phyloP scores from a whole-genome alignment of 2,113 vertebrate genomes.

The Gymnobelideus leadbeateri region DNA sequence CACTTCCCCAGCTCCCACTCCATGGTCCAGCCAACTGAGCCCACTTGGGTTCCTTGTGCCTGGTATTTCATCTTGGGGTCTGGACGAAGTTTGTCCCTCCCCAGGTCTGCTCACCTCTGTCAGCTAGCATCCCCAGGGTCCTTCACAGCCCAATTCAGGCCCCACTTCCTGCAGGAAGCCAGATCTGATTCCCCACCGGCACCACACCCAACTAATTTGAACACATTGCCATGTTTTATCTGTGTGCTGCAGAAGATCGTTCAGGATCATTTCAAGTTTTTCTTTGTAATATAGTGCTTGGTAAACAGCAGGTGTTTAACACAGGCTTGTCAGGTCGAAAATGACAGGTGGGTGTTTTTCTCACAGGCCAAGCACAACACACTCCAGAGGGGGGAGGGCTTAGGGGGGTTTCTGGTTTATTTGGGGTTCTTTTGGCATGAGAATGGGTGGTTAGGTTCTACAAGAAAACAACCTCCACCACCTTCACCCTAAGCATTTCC shows the following conservation, averaged over 20 bases:
- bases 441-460: background rate
- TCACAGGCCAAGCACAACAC: slow-evolving; percentile 15
- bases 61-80: background rate
- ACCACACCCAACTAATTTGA: background rate
- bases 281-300: background rate
- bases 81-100: background rate
- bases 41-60: background rate
- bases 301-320: background rate
- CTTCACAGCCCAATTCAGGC: too few species aligned
- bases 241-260: background rate
- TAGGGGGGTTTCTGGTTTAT: slow-evolving; percentile 65
- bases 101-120: background rate
- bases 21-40: background rate
- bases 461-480: slow-evolving; percentile 30
- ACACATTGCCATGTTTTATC: background rate
- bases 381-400: slow-evolving; percentile 21
- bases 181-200: background rate
- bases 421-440: slow-evolving; percentile 27
- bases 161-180: background rate
- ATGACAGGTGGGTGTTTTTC: accelerated
- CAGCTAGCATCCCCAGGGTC: too few species aligned
- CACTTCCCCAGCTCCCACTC: background rate
- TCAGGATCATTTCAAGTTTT: background rate
- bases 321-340: background rate
- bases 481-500: slow-evolving; percentile 4